Percentiles rank a stretch among this genome's conserved stretches.
Conservation (phyloP, 2,113 vertebrate species). For the Periophthalmus modestus region DNA sequence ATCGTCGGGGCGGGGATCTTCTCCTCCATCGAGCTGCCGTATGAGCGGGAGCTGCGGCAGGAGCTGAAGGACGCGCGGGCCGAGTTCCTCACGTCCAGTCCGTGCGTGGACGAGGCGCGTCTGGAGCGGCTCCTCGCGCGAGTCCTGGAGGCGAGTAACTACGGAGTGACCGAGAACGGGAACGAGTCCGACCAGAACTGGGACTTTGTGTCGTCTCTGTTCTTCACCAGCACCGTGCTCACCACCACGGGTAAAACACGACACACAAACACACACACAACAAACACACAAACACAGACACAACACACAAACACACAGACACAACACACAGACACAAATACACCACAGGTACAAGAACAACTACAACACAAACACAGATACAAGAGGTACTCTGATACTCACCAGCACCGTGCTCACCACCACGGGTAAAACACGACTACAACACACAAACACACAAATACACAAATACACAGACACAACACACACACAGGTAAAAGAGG, state of each 20-base stretch:
- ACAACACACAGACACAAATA: no score
- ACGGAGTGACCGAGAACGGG: constrained; percentile 88
- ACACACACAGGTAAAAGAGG: no score
- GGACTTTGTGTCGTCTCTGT: constrained; percentile 94
- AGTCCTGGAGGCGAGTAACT: constrained; percentile 91
- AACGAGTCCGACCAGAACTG: constrained; percentile 86
- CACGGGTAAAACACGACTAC: no score
- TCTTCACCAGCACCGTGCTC: constrained; percentile 96
- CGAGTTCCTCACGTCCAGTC: constrained; percentile 84
- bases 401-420: no score
- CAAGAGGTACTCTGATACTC: no score
- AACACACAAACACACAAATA: no score
- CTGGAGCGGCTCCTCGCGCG: constrained; percentile 85
- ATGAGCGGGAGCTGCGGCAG: constrained; percentile 83
- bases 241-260: constrained; percentile 96
- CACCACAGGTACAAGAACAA: no score
- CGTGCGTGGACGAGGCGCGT: constrained; percentile 84
- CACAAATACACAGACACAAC: no score
- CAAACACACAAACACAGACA: no score
- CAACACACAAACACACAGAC: no score
- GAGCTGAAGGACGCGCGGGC: constrained; percentile 79
- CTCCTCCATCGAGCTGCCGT: constrained; percentile 90
- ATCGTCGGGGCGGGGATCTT: constrained; percentile 91
- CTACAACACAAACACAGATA: no score
- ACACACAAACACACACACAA: no score